These are phyloP conservation scores for Phalanger gymnotis DNA, from an alignment of 2,797 vertebrate species.

Conservation along the genomic window DNA sequence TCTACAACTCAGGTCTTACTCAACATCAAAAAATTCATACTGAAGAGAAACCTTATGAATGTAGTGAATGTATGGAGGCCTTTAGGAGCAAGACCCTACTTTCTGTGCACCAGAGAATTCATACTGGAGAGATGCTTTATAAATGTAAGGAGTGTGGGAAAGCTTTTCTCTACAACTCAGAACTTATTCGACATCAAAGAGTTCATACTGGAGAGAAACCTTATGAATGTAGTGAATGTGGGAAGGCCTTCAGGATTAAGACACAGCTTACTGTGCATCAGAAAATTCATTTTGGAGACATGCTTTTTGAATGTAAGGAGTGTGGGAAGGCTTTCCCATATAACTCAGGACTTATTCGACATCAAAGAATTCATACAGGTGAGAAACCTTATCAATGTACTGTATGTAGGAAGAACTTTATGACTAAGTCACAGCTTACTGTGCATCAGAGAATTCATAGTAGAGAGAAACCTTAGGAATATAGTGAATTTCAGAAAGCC, in stretches of 20 bases:
- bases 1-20: conserved; percentile 80
- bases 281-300: neutral
- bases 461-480: neutral
- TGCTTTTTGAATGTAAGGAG: neutral
- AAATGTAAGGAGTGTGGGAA: conserved; percentile 78
- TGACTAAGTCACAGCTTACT: neutral
- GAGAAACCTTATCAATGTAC: too few species aligned
- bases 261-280: neutral
- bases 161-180: conserved; percentile 73
- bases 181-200: conserved; percentile 77
- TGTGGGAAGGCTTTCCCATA: conserved; percentile 22
- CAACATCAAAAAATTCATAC: conserved; percentile 80
- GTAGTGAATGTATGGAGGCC: conserved; percentile 75
- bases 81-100: conserved; percentile 77
- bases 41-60: conserved; percentile 78
- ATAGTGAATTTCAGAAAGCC: neutral
- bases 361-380: too few species aligned
- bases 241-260: conserved; percentile 51
- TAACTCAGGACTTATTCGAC: conserved; percentile 35
- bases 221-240: conserved; percentile 76
- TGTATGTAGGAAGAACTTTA: neutral
- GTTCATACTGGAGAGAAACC: conserved; percentile 79
- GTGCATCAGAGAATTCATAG: neutral
- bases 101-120: conserved; percentile 74
- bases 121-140: conserved; percentile 77